A percentile compares a stretch with the other conserved stretches of the same genome.
These are phyloP conservation scores for Acrobasis repandana DNA, from an alignment of 2,888 invertebrate genomes.

Conservation along the genomic window DNA sequence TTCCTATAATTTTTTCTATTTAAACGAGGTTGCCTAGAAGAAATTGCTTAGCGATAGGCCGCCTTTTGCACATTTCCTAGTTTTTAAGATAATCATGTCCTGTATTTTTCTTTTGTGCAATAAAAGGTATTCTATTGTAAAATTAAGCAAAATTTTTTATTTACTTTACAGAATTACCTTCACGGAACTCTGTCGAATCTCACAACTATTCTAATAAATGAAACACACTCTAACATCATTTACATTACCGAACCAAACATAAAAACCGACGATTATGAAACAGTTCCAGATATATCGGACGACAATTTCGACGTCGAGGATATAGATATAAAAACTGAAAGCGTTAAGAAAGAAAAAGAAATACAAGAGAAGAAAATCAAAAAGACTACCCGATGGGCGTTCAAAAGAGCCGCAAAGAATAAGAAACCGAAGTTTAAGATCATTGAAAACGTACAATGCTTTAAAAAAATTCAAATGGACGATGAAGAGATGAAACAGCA, in stretches of 20 bases:
- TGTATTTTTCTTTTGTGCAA: no score
- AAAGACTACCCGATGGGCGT: slow-evolving; percentile 43
- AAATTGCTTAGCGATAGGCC: no score
- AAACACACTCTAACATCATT: slow-evolving; percentile 22
- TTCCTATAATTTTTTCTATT: no score
- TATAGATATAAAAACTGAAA: slow-evolving; percentile 7
- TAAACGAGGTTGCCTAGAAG: no score
- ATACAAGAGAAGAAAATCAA: slow-evolving; percentile 20
- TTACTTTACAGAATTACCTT: slow-evolving; percentile 25
- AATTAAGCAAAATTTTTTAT: no score
- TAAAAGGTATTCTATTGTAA: no score
- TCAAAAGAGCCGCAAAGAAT: slow-evolving; percentile 38
- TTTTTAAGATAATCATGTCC: no score
- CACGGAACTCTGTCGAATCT: slow-evolving; percentile 27
- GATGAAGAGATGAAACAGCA: slow-evolving; percentile 28
- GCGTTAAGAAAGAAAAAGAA: not conserved
- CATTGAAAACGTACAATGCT: slow-evolving; percentile 30
- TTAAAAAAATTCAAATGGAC: slow-evolving; percentile 34
- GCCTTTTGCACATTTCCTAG: no score
- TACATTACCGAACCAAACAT: slow-evolving; percentile 32
- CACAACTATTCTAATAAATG: slow-evolving; percentile 25
- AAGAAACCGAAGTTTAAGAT: slow-evolving; percentile 50
- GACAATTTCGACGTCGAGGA: slow-evolving; percentile 16
- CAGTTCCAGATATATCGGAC: slow-evolving; percentile 15
- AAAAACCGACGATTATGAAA: slow-evolving; percentile 23